These are phyloP conservation scores for Blastobasis adustella DNA, from an alignment of 2,888 invertebrate genomes.

Conservation along the genomic window DNA sequence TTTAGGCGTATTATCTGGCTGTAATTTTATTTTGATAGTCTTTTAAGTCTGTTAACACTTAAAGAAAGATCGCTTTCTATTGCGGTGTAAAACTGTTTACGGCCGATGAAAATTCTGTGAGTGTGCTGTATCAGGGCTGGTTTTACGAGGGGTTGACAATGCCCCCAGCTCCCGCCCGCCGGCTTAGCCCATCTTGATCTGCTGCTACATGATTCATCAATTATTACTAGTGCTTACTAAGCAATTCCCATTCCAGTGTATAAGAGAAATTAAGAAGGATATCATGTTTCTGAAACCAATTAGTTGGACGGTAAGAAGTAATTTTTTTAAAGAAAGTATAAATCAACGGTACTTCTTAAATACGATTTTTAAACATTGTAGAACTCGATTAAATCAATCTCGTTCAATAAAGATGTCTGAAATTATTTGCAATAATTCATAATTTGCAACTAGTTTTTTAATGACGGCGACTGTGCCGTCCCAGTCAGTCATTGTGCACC, in stretches of 20 bases:
- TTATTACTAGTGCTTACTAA: background rate
- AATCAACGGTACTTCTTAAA: too few relatives aligned
- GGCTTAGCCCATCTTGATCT: background rate
- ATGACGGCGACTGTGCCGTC: too few relatives aligned
- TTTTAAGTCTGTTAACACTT: slow-evolving; percentile 6
- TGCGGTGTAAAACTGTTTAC: slow-evolving; percentile 10
- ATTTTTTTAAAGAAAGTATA: too few relatives aligned
- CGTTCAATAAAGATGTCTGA: too few relatives aligned
- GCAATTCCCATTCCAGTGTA: background rate
- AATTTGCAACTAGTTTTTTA: too few relatives aligned
- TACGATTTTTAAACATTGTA: too few relatives aligned
- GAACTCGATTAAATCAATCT: too few relatives aligned
- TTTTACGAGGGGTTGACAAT: slow-evolving; percentile 1
- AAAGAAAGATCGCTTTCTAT: slow-evolving; percentile 6
- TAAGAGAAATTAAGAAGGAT: too few relatives aligned
- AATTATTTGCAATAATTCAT: too few relatives aligned
- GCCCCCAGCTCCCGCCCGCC: background rate
- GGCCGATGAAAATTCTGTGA: slow-evolving; percentile 7
- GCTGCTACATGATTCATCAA: background rate
- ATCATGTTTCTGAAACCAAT: too few relatives aligned
- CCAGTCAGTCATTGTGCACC: too few relatives aligned
- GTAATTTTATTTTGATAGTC: slow-evolving; percentile 7
- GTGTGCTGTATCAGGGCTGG: slow-evolving; percentile 1
- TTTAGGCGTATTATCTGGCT: background rate
- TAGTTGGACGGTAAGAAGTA: too few relatives aligned